phyloP scores from a whole-genome alignment of 64 coral and sea anemone genomes.

The Astreopora myriophthalma region DNA sequence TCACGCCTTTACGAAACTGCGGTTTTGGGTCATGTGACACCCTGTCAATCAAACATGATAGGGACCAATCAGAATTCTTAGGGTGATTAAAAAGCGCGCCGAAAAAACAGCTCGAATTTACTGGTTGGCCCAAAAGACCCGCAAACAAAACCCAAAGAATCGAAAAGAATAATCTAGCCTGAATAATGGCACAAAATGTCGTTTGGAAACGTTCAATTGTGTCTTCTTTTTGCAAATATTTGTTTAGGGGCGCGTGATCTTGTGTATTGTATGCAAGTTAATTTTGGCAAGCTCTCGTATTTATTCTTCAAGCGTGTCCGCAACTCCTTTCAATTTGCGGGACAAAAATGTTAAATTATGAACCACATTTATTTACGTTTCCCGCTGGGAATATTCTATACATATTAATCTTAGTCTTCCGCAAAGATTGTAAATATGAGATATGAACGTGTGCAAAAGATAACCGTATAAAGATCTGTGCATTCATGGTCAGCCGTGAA shows the following conservation, averaged over 20 bases:
- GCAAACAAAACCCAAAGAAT: slow-evolving; percentile 54
- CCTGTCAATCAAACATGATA: slow-evolving; percentile 86
- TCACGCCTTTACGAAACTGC: slow-evolving; percentile 90
- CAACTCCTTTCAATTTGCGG: slow-evolving; percentile 9
- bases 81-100: slow-evolving; percentile 50
- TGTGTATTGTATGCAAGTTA: slow-evolving; percentile 16
- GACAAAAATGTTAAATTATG: slow-evolving; percentile 44
- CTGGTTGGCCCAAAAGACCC: slow-evolving; percentile 38
- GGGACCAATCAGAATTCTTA: slow-evolving; percentile 67
- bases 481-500: background rate
- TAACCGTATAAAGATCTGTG: background rate
- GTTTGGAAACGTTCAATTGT: background rate
- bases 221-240: slow-evolving; percentile 43
- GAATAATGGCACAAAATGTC: slow-evolving; percentile 31
- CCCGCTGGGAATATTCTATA: slow-evolving; percentile 26
- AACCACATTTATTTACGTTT: slow-evolving; percentile 22
- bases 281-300: slow-evolving; percentile 16
- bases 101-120: slow-evolving; percentile 68
- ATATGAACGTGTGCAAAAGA: background rate
- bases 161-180: background rate
- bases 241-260: slow-evolving; percentile 30
- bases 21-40: slow-evolving; percentile 80
- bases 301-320: background rate
- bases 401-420: slow-evolving; percentile 9
- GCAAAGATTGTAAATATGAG: background rate